A percentile compares a stretch with the other conserved stretches of the same genome.
phyloP scores from a whole-genome alignment of 1,140 invertebrate species.

The Zophobas morio region DNA sequence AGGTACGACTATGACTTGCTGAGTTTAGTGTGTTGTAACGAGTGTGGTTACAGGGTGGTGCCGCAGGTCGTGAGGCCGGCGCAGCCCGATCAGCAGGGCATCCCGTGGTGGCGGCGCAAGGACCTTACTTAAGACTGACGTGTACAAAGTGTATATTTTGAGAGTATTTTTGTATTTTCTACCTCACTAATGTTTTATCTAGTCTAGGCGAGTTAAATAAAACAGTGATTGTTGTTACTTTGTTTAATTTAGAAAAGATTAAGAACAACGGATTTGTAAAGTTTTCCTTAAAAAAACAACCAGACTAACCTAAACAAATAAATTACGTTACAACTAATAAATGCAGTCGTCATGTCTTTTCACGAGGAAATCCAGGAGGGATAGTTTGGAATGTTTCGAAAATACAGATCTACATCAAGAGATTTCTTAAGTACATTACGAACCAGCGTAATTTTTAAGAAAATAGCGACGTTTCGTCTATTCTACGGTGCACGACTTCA shows the following conservation, averaged over 20 bases:
- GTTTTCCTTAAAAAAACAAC: constrained; percentile 24
- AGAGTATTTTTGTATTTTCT: constrained; percentile 22
- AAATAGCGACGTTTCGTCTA: no score
- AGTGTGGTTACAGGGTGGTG: constrained; percentile 44
- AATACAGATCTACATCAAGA: constrained; percentile 11
- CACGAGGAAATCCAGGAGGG: constrained; percentile 4
- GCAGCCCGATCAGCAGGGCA: constrained; percentile 62
- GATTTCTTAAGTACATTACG: constrained; percentile 31
- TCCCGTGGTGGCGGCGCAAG: constrained; percentile 66
- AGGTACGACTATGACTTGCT: constrained; percentile 1
- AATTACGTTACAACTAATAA: constrained; percentile 36
- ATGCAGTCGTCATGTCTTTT: constrained; percentile 41
- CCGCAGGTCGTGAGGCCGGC: constrained; percentile 38
- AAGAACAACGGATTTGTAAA: constrained; percentile 30
- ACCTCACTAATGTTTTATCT: constrained; percentile 30
- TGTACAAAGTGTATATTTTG: constrained; percentile 32
- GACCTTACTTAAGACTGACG: constrained; percentile 56
- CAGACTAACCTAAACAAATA: constrained; percentile 16
- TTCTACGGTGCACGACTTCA: no score
- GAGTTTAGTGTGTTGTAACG: not conserved
- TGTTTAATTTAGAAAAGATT: constrained; percentile 36
- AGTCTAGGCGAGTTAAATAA: constrained; percentile 35
- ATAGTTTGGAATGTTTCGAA: not conserved
- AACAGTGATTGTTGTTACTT: constrained; percentile 21
- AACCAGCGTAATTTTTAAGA: constrained; percentile 41